These are phyloP conservation scores for Oreochromis spilurus DNA, from an alignment of 2,113 vertebrate genomes.

Conservation along the genomic window DNA sequence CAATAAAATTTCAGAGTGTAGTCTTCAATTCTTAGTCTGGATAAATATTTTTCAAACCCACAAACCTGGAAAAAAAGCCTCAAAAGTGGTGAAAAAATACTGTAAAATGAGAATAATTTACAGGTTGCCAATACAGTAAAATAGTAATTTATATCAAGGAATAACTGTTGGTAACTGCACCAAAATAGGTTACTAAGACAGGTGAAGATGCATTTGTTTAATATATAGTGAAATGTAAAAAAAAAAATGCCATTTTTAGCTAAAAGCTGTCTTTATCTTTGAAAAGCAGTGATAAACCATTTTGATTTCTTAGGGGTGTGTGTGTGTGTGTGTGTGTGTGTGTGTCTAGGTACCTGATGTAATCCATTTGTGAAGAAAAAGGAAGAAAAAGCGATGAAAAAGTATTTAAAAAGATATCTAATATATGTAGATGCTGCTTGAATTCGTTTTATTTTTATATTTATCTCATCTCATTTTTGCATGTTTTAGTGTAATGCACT, in stretches of 20 bases:
- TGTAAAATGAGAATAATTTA: neutral
- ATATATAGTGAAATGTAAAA: neutral
- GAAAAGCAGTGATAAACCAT: neutral
- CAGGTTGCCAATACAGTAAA: neutral
- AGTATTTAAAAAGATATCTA: rapidly evolving
- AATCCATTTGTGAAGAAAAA: neutral
- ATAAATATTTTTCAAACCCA: neutral
- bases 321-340: neutral
- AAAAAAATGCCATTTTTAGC: rapidly evolving
- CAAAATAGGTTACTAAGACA: neutral
- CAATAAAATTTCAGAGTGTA: neutral
- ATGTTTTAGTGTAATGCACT: neutral
- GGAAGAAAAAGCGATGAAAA: neutral
- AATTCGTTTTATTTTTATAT: neutral
- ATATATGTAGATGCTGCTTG: rapidly evolving
- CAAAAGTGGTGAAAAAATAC: neutral
- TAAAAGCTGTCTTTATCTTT: neutral
- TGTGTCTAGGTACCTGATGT: neutral
- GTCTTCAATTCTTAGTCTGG: neutral
- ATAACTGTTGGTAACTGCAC: neutral
- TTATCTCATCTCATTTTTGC: neutral
- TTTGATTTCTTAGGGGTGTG: neutral
- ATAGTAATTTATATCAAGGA: rapidly evolving
- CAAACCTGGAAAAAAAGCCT: rapidly evolving
- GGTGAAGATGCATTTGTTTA: neutral